A percentile compares a stretch with the other conserved stretches of the same genome.
Evolutionary conservation across 2,888 invertebrate genomes (phyloP).

Genomic region (Luperina testacea): DNA sequence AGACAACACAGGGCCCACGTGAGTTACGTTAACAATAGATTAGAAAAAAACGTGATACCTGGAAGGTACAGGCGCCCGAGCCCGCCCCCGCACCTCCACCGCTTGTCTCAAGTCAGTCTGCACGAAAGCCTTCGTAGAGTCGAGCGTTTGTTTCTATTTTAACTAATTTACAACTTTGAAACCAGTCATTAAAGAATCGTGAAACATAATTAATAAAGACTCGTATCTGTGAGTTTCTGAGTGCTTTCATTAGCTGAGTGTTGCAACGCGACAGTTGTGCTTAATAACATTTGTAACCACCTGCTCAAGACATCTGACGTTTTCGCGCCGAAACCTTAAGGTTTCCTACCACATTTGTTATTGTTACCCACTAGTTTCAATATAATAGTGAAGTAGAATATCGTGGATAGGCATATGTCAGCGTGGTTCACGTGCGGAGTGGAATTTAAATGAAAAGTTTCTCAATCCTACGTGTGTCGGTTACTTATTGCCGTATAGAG

Average conservation of each 20-base stretch:
- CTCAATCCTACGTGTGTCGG: constrained; percentile 82
- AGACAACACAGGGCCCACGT: constrained; percentile 83
- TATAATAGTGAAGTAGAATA: constrained; percentile 58
- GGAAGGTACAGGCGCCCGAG: constrained; percentile 81
- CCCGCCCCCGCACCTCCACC: constrained; percentile 78
- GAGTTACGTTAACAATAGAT: constrained; percentile 88
- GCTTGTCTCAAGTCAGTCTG: constrained; percentile 78
- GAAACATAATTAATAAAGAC: constrained; percentile 69
- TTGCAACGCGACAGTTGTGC: constrained; percentile 74
- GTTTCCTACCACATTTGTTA: constrained; percentile 60
- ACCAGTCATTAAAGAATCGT: constrained; percentile 41
- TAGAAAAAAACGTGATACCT: constrained; percentile 86
- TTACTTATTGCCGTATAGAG: constrained; percentile 85
- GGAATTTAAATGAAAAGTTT: constrained; percentile 83
- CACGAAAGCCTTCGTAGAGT: constrained; percentile 77
- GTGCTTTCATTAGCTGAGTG: constrained; percentile 71
- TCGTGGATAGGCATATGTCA: constrained; percentile 73
- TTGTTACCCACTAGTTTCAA: constrained; percentile 57
- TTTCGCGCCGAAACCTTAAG: constrained; percentile 82
- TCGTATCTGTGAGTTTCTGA: constrained; percentile 63
- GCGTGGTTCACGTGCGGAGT: constrained; percentile 70
- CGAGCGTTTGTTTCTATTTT: constrained; percentile 72
- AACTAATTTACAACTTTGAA: constrained; percentile 47
- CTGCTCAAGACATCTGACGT: constrained; percentile 78
- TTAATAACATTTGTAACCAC: constrained; percentile 71